Evolutionary conservation across 2,888 invertebrate genomes (phyloP), one percentile per base, ranked within the genome.

Genomic region (Neoaliturus tenellus): DNA sequence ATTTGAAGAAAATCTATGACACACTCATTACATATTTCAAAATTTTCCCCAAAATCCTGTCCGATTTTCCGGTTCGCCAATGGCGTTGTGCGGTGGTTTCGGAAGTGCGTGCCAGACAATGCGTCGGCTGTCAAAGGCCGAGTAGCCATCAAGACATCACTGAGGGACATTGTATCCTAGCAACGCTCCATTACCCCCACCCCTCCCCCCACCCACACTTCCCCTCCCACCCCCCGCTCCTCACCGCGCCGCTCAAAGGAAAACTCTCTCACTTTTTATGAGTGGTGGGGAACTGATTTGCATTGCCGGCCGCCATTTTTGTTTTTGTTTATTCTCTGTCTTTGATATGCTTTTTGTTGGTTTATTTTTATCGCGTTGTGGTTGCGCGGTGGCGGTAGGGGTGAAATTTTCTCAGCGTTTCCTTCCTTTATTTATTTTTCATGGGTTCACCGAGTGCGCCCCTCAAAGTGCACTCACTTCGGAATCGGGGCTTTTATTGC

Each of bases 111-210:
- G 39, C 10, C 80, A 28, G 62, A 62, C 31, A 62, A 25, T 69
- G 35, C 69, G 33, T 10, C n/a, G 5, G 33, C 69, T 8, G 71
- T 41, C 39, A 35, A 20, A 90, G 58, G 83, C 87, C 87, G 51
- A 5, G 55, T 33, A 23, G 35, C 80, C 84, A 81, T 81, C 84
- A 84, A 84, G 84, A 84, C 84, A 84, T 84, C 84, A 83, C 88
- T 90, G 89, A 89, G 89, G 89, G 89, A 89, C 87, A 88, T 90
- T 90, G 90, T 90, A 90, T 87, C 88, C 89, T 89, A 90, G 90
- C 90, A 90, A 90, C 89, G 89, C 87, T 88, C 88, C 89, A 89
- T 89, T 89, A 89, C 28, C 84, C 81, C 78, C 28, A 41, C 81
- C 69, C 44, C 81, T n/a, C 83, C 71, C 69, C 41, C 44, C 31